These are phyloP conservation scores for Pseudorhombus dupliciocellatus DNA, from an alignment of 2,113 vertebrate species.

Conservation along the genomic window DNA sequence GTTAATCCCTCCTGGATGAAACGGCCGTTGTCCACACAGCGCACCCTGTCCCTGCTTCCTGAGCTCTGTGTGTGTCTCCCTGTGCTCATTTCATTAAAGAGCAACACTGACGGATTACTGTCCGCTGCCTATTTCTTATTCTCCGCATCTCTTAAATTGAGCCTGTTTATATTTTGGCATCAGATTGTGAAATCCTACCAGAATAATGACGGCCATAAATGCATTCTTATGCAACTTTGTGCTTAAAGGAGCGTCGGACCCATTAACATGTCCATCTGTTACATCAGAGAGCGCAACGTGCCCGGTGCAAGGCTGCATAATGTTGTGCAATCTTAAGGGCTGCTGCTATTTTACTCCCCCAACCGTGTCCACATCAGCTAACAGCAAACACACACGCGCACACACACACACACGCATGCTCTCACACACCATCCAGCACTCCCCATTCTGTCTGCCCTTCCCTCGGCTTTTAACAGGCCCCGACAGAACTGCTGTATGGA, in stretches of 20 bases:
- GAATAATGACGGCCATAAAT: background rate
- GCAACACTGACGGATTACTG: constrained; percentile 47
- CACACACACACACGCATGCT: background rate
- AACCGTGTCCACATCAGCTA: background rate
- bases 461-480: constrained; percentile 55
- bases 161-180: constrained; percentile 45
- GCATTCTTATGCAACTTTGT: constrained; percentile 35
- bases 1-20: constrained; percentile 53
- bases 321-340: constrained; percentile 47
- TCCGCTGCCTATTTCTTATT: constrained; percentile 16
- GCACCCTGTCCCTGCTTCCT: constrained; percentile 12
- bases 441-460: constrained; percentile 52
- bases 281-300: constrained; percentile 22
- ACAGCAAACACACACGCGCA: background rate
- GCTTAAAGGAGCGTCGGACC: constrained; percentile 17
- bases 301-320: constrained; percentile 30
- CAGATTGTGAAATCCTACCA: constrained; percentile 21
- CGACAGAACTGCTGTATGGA: constrained; percentile 67
- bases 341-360: background rate
- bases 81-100: constrained; percentile 52
- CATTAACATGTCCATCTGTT: constrained; percentile 37
- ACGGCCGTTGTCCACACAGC: constrained; percentile 53
- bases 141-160: constrained; percentile 32
- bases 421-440: background rate
- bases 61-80: constrained; percentile 20